phyloP scores from a whole-genome alignment of 35 echinoderm and acorn worm species.

The Apostichopus japonicus region DNA sequence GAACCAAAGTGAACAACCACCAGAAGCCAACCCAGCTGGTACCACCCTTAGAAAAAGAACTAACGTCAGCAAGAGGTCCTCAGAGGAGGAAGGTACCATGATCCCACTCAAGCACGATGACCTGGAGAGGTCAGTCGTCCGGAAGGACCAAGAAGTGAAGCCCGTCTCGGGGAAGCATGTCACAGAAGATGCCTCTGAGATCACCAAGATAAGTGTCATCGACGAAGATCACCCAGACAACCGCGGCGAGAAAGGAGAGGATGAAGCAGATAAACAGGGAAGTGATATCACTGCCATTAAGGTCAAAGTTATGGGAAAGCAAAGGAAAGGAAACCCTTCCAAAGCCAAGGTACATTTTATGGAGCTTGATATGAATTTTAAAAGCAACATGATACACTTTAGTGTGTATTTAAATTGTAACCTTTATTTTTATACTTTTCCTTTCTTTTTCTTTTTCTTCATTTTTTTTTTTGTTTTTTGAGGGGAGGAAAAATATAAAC shows the following conservation, averaged over 20 bases:
- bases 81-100: background rate
- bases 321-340: constrained; percentile 2
- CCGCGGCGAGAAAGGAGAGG: too few relatives aligned
- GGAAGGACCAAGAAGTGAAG: constrained; percentile 2
- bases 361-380: background rate
- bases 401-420: too few relatives aligned
- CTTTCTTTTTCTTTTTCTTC: too few relatives aligned
- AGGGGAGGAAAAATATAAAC: too few relatives aligned
- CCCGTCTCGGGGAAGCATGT: background rate
- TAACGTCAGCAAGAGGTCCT: background rate
- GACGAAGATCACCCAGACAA: constrained; percentile 39
- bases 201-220: constrained; percentile 8
- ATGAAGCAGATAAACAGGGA: background rate
- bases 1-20: background rate
- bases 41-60: constrained; percentile 20
- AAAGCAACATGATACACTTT: background rate
- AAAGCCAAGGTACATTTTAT: background rate
- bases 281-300: background rate
- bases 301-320: background rate
- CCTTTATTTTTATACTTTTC: background rate
- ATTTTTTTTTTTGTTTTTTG: too few relatives aligned
- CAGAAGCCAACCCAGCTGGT: background rate
- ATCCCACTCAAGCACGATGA: constrained; percentile 43
- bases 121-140: background rate
- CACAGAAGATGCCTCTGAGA: constrained; percentile 17